phyloP scores from a whole-genome alignment of 2,113 vertebrate species.

The Mobula birostris region DNA sequence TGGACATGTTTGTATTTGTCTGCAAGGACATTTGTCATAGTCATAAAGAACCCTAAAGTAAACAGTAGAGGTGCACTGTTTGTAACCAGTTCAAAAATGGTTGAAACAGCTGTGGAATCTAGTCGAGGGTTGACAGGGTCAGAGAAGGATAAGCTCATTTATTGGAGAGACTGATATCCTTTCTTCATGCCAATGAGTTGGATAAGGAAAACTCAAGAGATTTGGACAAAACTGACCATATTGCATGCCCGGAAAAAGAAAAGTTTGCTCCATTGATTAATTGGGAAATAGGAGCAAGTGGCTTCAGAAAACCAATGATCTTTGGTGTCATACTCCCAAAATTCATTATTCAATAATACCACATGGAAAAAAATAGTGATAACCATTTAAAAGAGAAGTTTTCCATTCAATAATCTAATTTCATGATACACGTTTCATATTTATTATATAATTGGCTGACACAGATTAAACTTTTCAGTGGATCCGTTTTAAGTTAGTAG shows the following conservation, averaged over 20 bases:
- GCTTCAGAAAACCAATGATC: background rate
- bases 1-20: too few species aligned
- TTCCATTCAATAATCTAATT: background rate
- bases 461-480: background rate
- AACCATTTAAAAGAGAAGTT: background rate
- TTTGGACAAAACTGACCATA: background rate
- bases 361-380: background rate
- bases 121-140: too few species aligned
- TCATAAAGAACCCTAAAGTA: too few species aligned
- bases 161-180: background rate
- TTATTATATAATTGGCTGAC: background rate
- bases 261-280: background rate
- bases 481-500: background rate
- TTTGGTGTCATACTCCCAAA: background rate
- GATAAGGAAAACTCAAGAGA: background rate
- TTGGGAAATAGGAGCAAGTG: background rate
- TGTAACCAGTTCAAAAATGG: too few species aligned
- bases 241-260: background rate
- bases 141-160: background rate
- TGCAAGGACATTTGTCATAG: too few species aligned
- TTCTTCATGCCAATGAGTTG: background rate
- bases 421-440: too few species aligned
- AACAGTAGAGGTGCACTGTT: too few species aligned
- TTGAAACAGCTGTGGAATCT: too few species aligned
- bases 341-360: background rate